Base-by-base conservation (phyloP, 2,113 vertebrate species). In the Xiphophorus maculatus region DNA sequence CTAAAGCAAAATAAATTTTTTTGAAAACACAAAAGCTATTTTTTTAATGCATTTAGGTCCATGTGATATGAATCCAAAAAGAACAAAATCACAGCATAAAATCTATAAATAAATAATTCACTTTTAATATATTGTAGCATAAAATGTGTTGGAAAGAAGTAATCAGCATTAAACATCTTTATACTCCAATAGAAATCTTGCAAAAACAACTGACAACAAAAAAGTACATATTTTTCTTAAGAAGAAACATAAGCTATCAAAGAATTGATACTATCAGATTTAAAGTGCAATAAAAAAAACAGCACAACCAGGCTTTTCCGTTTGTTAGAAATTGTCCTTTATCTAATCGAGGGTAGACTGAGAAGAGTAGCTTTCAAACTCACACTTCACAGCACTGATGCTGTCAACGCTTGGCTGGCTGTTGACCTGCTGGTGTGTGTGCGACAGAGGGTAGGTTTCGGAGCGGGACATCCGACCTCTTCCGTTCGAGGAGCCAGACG, bases 311-410 rank as follows among this genome's bases (percentile, higher is more conserved):
- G 61, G 61, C 15, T 15, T 65, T 60, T 76, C 29, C 74, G 29
- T 11, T 11, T 17, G 17, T 67, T 35, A 0, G 37, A 66, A 27
- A 42, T 14, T 35, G 63, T 80, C 32, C 48, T 66, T 5, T 4
- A 64, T 66, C 84, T 90, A 90, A 54, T 91, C 82, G 17, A 90
- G 85, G 29, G 75, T 30, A 14, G 84, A 87, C 82, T 81, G 89
- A 71, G 88, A 89, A 0, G 85, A 90, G 79, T 79, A 90, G 86
- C 87, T 93, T 67, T 95, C 94, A 71, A 95, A 95, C 84, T 95
- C 95, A 64, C 95, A 95, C 76, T 88, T 93, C 15, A 95, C 94
- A 17, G 86, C 94, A 3, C 94, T 95, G 91, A 95, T 95, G 87
- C 94, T 94, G 88, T 95, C 94, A 0, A 95, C 84, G 14, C 94